phyloP scores from a whole-genome alignment of 2,797 vertebrate species.

The Pipistrellus pygmaeus region DNA sequence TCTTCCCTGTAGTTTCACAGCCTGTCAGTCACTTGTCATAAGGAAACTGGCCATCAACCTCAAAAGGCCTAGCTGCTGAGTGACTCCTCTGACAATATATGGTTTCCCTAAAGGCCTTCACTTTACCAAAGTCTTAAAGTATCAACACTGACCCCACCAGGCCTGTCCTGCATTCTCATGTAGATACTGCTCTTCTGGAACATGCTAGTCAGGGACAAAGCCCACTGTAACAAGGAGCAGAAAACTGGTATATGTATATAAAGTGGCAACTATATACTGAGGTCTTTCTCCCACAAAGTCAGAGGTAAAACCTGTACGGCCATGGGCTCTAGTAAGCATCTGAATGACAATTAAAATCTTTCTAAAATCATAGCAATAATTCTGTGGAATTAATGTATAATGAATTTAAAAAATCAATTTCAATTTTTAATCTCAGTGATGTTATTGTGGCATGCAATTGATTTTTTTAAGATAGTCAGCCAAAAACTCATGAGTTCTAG shows the following conservation, averaged over 20 bases:
- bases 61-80: conserved; percentile 45
- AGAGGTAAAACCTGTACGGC: not conserved
- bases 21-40: conserved; percentile 78
- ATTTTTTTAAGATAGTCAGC: not conserved
- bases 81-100: conserved; percentile 62
- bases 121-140: conserved; percentile 28
- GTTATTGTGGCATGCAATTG: not conserved
- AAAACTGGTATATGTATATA: not conserved
- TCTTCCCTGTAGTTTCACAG: conserved; percentile 72
- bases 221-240: not conserved
- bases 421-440: not conserved
- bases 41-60: conserved; percentile 76
- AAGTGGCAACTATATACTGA: not conserved
- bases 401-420: not conserved
- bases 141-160: not conserved
- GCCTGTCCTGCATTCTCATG: not conserved
- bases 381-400: not conserved
- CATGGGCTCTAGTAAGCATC: not conserved
- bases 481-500: not conserved
- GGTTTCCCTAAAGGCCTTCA: conserved; percentile 63
- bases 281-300: not conserved
- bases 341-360: not conserved
- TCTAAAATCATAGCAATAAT: not conserved
- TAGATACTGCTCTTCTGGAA: not conserved
- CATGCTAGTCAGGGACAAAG: not conserved